Evolutionary conservation across 2,113 vertebrate species (phyloP).

Genomic region (Chionodraco myersi): DNA sequence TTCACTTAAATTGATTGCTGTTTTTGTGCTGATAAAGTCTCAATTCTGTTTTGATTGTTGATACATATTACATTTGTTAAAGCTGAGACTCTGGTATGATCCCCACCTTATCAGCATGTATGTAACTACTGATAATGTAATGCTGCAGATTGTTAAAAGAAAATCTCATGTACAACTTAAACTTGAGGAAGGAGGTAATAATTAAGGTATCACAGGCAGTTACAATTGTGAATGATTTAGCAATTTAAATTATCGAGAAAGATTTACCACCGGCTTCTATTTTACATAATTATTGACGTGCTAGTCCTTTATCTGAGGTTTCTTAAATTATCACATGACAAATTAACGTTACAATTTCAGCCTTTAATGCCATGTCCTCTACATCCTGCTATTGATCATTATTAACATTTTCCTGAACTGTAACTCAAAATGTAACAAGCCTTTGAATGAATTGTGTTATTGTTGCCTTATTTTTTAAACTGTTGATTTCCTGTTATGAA

Average conservation of each 20-base stretch:
- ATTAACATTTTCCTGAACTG: slow-evolving; percentile 31
- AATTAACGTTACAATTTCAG: slow-evolving; percentile 17
- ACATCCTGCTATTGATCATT: neutral
- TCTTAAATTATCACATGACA: neutral
- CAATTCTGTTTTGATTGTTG: slow-evolving; percentile 14
- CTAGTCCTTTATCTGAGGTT: too few relatives aligned
- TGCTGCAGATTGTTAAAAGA: slow-evolving; percentile 20
- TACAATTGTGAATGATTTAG: neutral
- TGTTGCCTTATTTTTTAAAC: slow-evolving; percentile 79
- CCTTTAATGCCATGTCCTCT: slow-evolving; percentile 10
- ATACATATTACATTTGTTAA: slow-evolving; percentile 5
- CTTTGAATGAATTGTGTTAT: slow-evolving; percentile 67
- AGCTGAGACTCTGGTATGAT: neutral
- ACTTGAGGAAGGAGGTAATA: neutral
- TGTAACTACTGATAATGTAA: slow-evolving; percentile 35
- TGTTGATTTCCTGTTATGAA: slow-evolving; percentile 44
- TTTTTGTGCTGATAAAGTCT: slow-evolving; percentile 9
- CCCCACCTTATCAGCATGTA: slow-evolving; percentile 15
- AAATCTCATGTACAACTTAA: neutral
- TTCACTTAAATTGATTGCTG: slow-evolving; percentile 7
- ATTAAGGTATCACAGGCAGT: neutral
- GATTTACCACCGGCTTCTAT: neutral
- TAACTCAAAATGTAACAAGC: slow-evolving; percentile 46
- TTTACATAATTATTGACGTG: slow-evolving; percentile 16
- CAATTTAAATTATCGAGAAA: neutral